Base-by-base conservation (phyloP, 2,797 vertebrate genomes). In the Orestias chungarensis region DNA sequence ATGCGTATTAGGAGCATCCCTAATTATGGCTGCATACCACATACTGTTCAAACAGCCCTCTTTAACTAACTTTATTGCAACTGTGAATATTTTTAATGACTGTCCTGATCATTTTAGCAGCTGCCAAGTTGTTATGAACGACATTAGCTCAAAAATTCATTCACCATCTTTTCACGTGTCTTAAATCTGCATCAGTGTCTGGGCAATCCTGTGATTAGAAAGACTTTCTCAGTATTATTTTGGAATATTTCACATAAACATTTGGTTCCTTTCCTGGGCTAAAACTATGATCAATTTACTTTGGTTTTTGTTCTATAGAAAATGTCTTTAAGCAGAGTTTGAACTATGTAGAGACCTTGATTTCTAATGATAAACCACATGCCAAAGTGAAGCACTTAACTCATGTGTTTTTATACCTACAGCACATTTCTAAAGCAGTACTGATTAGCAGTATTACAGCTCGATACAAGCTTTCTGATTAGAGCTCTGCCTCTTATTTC, bases 361-460 rank as follows among this genome's bases (percentile, higher is more conserved):
- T 47, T 66, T 46, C 17, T 47, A 46, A 46, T 33, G 18, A 59
- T 31, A 66, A 33, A 2, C 17, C 17, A 31, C 27, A 31, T 2
- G 27, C 27, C 43, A 33, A 47, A 46, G 43, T 29, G 18, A 66
- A 47, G 14, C 54, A 57, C 35, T 57, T 44, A n/a, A 20, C 46
- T 23, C 8, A 23, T 31, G 6, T 40, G 46, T 42, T 25, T 64
- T 43, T 35, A n/a, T 31, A 44, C 20, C 59, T 31, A 29, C n/a
- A n/a, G n/a, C n/a, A n/a, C n/a, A 71, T 35, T 49, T 17, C 17
- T 18, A 40, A 40, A 49, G 46, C 35, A 27, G 49, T 17, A 18
- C 62, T 55, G 40, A 73, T 66, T 66, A 55, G 49, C 29, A 20
- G 42, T 57, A 35, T 57, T 55, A 73, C 66, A 42, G 31, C 40